Base-by-base conservation (phyloP, 2,113 vertebrate species). In the Ia io region DNA sequence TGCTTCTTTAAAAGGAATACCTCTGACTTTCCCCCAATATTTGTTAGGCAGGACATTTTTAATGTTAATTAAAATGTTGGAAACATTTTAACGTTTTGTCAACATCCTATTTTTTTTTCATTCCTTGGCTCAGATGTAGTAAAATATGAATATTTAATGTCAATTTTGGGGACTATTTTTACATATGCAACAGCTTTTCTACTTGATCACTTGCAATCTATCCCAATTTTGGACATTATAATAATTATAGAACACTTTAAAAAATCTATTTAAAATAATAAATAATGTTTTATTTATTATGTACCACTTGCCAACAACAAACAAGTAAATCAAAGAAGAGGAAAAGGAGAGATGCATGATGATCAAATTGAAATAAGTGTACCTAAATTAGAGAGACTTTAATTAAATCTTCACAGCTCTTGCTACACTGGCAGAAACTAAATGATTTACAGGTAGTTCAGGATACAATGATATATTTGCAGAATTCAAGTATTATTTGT, bases 81-180 rank as follows among this genome's bases (percentile, higher is more conserved):
- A 61, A 28, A 61, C 56, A 88, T 67, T 91, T 80, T 82, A 92
- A 51, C 18, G 59, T n/a, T 30, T 74, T 6, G 88, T 94, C 44
- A 77, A 92, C 28, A 84, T 94, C 2, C 28, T 91, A 42, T 71
- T 65, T 91, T 94, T 80, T 51, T 93, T 80, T 67, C 22, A 95
- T 87, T 80, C 20, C 3, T 90, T 94, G 51, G 37, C 51, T 71
- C 44, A 47, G 56, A 83, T 16, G 18, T 67, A 70, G 28, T 84
- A 65, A 94, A 74, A 85, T 88, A 73, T 94, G 85, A 96, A 92
- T 94, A 94, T 93, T 88, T 95, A 65, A 94, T 96, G 53, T 76
- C 49, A 84, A 84, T 70, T 82, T 51, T 73, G 42, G 63, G 69
- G 77, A n/a, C 49, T 71, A 17, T 28, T 94, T 95, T 87, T 80